A percentile compares a stretch with the other conserved stretches of the same genome.
Evolutionary conservation across 2,797 vertebrate genomes (phyloP).

Genomic region (Bucorvus abyssinicus): DNA sequence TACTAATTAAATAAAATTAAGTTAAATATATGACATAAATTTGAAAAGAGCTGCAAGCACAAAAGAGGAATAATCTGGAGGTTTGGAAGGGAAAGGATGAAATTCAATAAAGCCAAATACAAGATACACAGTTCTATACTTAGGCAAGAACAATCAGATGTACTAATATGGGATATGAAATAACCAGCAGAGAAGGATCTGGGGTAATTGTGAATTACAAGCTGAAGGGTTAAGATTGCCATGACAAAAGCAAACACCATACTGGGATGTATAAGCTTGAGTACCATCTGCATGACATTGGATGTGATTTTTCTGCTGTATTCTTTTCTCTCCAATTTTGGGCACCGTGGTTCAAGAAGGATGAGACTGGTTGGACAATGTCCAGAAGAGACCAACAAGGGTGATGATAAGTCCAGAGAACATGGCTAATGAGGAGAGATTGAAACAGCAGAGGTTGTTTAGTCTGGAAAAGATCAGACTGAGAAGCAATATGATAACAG

Average conservation of each 20-base stretch:
- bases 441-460: no score
- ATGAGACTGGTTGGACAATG: neutral
- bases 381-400: neutral
- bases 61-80: neutral
- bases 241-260: slow-evolving; percentile 6
- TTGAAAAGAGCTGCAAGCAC: neutral
- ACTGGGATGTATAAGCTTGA: neutral
- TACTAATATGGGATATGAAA: slow-evolving; percentile 11
- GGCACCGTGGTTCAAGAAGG: neutral
- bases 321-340: slow-evolving; percentile 17
- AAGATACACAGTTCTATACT: neutral
- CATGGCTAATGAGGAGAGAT: slow-evolving; percentile 16
- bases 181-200: neutral
- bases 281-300: neutral
- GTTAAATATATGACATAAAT: neutral
- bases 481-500: neutral
- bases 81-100: neutral
- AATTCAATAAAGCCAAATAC: neutral
- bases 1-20: neutral
- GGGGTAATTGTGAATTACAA: neutral
- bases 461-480: slow-evolving; percentile 33
- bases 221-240: neutral
- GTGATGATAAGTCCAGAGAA: slow-evolving; percentile 16
- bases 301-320: neutral
- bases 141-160: neutral